Conservation (phyloP, 2,797 vertebrate genomes). For the Chiropotes sagulatus region DNA sequence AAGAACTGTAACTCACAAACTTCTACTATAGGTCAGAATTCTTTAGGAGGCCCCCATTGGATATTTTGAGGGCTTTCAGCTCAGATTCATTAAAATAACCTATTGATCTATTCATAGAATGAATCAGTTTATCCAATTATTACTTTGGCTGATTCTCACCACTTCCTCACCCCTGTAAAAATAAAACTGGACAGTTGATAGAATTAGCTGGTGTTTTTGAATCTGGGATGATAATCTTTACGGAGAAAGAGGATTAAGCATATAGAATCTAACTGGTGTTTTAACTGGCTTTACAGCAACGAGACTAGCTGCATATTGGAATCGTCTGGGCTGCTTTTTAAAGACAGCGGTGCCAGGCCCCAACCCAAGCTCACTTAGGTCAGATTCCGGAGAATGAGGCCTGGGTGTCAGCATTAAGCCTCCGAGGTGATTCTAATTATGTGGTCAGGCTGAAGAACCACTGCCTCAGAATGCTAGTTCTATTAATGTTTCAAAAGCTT, state of each 20-base stretch:
- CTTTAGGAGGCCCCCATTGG: not conserved
- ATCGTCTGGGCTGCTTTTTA: not conserved
- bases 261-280: not conserved
- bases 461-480: not conserved
- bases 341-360: not conserved
- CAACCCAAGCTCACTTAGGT: not conserved
- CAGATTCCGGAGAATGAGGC: not conserved
- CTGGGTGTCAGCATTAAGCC: not conserved
- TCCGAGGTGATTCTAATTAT: not conserved
- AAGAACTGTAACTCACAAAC: not conserved
- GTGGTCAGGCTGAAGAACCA: not conserved
- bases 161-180: not conserved
- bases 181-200: not conserved
- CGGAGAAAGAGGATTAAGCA: not conserved
- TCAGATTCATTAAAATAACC: not conserved
- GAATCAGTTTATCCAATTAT: not conserved
- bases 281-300: not conserved
- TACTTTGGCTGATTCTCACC: not conserved
- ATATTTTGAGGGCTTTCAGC: not conserved
- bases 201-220: slow-evolving; percentile 10
- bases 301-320: not conserved
- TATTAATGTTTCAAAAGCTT: not conserved
- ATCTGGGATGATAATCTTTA: not conserved
- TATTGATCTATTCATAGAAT: not conserved
- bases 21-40: not conserved